phyloP scores from a whole-genome alignment of 2,113 vertebrate genomes.

The Sinocyclocheilus maitianheensis region DNA sequence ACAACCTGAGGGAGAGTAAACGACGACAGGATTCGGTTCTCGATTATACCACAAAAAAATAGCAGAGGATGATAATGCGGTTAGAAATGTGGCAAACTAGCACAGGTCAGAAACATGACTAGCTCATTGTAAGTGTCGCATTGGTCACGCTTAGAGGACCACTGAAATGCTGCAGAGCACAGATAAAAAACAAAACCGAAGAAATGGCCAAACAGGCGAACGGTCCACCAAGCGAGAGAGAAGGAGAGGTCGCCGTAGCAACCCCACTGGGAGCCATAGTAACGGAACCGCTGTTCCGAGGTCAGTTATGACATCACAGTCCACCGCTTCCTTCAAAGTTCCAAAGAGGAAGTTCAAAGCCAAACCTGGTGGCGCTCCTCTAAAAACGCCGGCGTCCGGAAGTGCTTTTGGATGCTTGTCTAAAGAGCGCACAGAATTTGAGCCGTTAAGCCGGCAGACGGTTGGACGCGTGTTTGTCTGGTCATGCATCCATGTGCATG shows the following conservation, averaged over 20 bases:
- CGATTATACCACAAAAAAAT: background rate
- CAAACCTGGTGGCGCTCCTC: background rate
- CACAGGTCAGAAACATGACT: background rate
- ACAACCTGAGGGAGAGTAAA: too few relatives aligned
- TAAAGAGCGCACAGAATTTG: background rate
- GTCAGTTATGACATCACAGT: conserved; percentile 23
- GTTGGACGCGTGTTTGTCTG: conserved; percentile 11
- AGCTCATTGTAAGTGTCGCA: background rate
- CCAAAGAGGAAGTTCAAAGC: background rate
- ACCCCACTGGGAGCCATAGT: background rate
- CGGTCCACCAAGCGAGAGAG: background rate
- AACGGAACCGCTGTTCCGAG: background rate
- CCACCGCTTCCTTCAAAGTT: background rate
- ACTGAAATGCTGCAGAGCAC: background rate
- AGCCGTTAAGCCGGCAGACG: background rate
- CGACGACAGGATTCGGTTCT: background rate
- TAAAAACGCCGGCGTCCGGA: background rate
- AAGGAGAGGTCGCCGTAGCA: background rate
- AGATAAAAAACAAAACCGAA: background rate
- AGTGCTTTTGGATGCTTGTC: conserved; percentile 9
- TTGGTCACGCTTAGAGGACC: background rate
- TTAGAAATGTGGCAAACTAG: background rate
- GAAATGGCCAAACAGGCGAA: background rate
- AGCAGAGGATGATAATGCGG: background rate
- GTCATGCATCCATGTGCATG: conserved; percentile 31